Evolutionary conservation across 2,113 vertebrate species (phyloP), one percentile per base, ranked within the genome.

Genomic region (Psammodynastes pulverulentus): DNA sequence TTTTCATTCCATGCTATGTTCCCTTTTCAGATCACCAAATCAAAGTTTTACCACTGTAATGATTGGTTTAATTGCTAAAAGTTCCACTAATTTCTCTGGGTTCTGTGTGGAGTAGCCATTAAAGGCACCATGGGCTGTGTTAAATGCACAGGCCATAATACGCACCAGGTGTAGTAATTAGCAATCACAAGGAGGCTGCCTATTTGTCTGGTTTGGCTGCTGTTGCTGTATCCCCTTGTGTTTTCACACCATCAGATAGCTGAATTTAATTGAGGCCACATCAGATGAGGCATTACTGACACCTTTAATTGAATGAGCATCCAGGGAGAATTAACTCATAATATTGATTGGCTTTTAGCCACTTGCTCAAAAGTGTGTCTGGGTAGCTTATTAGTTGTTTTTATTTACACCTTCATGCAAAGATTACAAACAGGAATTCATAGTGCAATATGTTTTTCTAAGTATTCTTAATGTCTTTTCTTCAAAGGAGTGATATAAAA

Each of bases 281-380:
- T 98, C 98, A 98, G 98, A 98, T 98, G 98, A 98, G 98, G 97
- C 98, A 98, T 98, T 98, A 98, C 98, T 98, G 98, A 98, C 98
- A 98, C 98, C 98, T 98, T 98, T 98, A 98, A 98, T 98, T 98
- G 98, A 98, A 98, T 98, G 98, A 98, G 98, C 97, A 98, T 98
- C 97, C 97, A 97, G 98, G 97, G 97, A 97, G 96, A 96, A 98
- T 98, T 98, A 97, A 97, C 97, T 98, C 97, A 98, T 98, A 98
- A 98, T 98, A 98, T 98, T 98, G 98, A 98, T 98, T 98, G 98
- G 98, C 98, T 98, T 98, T 98, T 98, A 98, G 98, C 98, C 98
- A 98, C 98, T 98, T 97, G 97, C 98, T 98, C 97, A 96, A 97
- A 98, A 98, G 98, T 97, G 97, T 98, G 98, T 98, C 97, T 98